Base-by-base conservation (phyloP, 2,888 invertebrate species). In the Smittia aterrima region DNA sequence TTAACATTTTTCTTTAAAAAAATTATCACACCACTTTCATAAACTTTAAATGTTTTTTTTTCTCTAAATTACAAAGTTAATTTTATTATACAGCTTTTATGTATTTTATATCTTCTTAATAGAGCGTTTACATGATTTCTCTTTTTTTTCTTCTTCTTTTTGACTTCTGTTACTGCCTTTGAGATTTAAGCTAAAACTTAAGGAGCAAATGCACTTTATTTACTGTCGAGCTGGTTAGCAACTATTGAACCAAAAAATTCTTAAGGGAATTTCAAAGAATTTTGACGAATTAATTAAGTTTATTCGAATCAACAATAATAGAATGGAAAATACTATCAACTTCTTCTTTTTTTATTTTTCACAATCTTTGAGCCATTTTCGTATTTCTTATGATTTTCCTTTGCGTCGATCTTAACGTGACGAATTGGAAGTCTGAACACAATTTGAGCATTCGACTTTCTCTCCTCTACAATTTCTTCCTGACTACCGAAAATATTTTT, bases 11-110 rank as follows among this genome's bases (percentile, higher is more conserved):
- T 71, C 32, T 54, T 71, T 71, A 71, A 71, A 71, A 67, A 71
- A 71, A 71, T 71, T 71, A 71, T 71, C 70, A 71, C 70, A 71
- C n/a, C n/a, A n/a, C 68, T 68, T 68, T 68, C 47, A 47, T 47
- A 47, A 47, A 47, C 22, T 58, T 18, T 58, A 47, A 47, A 6
- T 47, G 58, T 58, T 58, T 38, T 7, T 38, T 7, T n/a, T 47
- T 58, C 22, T 58, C 58, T 58, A 58, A 58, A 4, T 58, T 58
- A 58, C 58, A 58, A 58, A 58, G 47, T 47, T 47, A 47, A 32
- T 58, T 58, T 58, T 22, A 22, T 58, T 58, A 58, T 58, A 58
- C 58, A 58, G 58, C 58, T 58, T n/a, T 58, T 22, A 58, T 58
- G 7, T 58, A 58, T 58, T 58, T 58, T 58, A 58, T 58, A 18